Evolutionary conservation across 2,113 vertebrate genomes (phyloP), one percentile per base, ranked within the genome.

Genomic region (Saccopteryx leptura): DNA sequence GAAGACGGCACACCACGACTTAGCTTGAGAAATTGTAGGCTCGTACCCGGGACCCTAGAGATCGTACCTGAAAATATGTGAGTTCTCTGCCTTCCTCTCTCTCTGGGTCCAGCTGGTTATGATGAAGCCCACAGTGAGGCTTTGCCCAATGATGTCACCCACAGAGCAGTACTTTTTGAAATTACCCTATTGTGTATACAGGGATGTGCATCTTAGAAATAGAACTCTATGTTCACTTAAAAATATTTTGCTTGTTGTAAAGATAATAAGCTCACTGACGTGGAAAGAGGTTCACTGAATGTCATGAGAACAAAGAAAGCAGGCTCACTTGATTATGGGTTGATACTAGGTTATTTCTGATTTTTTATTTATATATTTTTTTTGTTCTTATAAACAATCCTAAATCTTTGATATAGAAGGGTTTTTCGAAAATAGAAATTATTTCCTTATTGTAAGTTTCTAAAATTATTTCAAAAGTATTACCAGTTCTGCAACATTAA

Each of bases 61-160:
- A 23, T 91, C 61, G 28, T 52, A 5, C 7, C 13, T 4, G 4
- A 11, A 50, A 15, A 1, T 9, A 14, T 5, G 91, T 93, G 65
- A 96, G 96, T 95, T 88, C 39, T 48, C 19, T 7, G 19, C 50
- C 24, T 61, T 66, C 52, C 24, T 71, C n/a, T 66, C 39, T 39
- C 39, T 88, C 46, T 17, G 31, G 14, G 6, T 83, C 48, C 23
- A 52, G 14, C 56, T 84, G 19, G 21, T 50, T 39, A 28, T 46
- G 9, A 71, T 2, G 18, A 76, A 50, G 7, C 10, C 15, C 7
- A 3, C 3, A 15, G 0, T 4, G 60, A 54, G 21, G 33, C 24
- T 58, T 71, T 75, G 56, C 68, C n/a, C 50, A 4, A 69, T 86
- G 39, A 90, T 60, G 9, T 71, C 15, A 33, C 31, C 24, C 52